These are phyloP conservation scores for Apteryx owenii DNA, from an alignment of 2,113 vertebrate genomes.

Conservation along the genomic window DNA sequence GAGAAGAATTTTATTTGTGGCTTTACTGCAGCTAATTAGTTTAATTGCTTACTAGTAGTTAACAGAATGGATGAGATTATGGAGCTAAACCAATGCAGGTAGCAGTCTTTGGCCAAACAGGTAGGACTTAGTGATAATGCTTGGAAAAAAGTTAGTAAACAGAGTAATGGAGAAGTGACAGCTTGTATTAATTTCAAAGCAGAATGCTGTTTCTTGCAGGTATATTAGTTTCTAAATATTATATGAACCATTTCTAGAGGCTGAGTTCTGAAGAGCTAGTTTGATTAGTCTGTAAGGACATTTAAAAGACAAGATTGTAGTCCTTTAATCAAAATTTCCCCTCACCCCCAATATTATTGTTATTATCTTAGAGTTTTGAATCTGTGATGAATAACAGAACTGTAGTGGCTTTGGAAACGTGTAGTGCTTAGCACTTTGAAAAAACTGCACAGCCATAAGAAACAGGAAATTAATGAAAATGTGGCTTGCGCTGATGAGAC, in stretches of 20 bases:
- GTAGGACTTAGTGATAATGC: background rate
- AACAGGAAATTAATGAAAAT: background rate
- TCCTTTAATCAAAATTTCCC: background rate
- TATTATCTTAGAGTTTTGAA: background rate
- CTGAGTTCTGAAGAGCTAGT: background rate
- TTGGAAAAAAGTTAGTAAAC: background rate
- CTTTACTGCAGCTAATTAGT: background rate
- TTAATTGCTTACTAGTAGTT: background rate
- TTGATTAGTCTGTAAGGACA: background rate
- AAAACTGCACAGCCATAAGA: background rate
- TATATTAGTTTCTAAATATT: background rate
- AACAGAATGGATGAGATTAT: background rate
- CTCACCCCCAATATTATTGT: rapidly evolving
- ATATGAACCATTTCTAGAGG: background rate
- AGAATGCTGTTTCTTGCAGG: background rate
- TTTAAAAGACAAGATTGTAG: background rate
- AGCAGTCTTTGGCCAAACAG: background rate
- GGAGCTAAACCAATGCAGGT: background rate
- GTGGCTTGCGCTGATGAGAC: background rate
- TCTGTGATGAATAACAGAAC: background rate
- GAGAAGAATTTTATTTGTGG: background rate
- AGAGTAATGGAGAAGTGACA: background rate
- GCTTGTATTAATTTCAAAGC: background rate
- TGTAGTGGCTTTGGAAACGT: background rate
- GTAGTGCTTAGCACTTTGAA: background rate